These are phyloP conservation scores for Geodia barretti DNA, from an alignment of 37 sponge, comb jelly and placozoan genomes.

Conservation along the genomic window DNA sequence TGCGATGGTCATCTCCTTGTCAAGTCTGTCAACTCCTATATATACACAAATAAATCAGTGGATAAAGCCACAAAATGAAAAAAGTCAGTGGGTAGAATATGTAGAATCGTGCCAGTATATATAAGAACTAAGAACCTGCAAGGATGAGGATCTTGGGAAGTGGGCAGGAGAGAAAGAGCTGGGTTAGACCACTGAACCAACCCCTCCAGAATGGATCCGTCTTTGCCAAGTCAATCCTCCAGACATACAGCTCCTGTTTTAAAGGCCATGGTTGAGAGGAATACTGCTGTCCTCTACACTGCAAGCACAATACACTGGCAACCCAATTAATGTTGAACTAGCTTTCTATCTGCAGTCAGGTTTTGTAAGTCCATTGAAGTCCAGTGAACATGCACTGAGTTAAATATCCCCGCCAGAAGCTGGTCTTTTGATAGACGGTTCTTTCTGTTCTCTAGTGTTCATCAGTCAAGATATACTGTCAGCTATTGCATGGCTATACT, in stretches of 20 bases:
- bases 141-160: constrained; percentile 78
- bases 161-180: constrained; percentile 57
- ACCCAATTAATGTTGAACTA: too few relatives aligned
- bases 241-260: constrained; percentile 33
- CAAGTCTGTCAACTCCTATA: constrained; percentile 83
- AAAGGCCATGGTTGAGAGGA: too few relatives aligned
- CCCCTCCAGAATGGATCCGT: constrained; percentile 84
- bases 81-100: neutral
- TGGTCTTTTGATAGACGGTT: too few relatives aligned
- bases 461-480: too few relatives aligned
- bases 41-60: neutral
- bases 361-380: too few relatives aligned
- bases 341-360: too few relatives aligned
- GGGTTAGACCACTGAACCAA: constrained; percentile 86
- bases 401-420: too few relatives aligned
- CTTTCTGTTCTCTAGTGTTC: too few relatives aligned
- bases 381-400: too few relatives aligned
- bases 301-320: too few relatives aligned
- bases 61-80: neutral
- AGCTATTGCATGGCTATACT: too few relatives aligned
- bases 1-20: constrained; percentile 86
- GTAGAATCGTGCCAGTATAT: neutral
- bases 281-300: too few relatives aligned
- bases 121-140: constrained; percentile 36
- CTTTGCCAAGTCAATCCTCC: constrained; percentile 83